Evolutionary conservation across 1,140 invertebrate genomes (phyloP).

Genomic region (Eciton burchellii): DNA sequence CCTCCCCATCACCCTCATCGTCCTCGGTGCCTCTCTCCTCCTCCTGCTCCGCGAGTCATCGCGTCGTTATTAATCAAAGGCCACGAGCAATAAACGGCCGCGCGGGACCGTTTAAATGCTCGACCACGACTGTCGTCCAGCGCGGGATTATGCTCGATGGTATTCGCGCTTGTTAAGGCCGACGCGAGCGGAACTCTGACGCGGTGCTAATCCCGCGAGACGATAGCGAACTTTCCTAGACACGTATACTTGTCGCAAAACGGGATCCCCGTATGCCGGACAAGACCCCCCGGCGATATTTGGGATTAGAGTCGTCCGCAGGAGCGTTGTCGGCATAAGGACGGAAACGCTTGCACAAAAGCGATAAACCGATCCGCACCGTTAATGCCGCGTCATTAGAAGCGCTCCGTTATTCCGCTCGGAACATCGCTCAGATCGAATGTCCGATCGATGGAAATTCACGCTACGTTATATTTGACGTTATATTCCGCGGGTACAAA

Average conservation of each 20-base stretch:
- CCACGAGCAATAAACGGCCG: conserved; percentile 76
- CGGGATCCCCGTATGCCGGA: not conserved
- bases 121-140: conserved; percentile 35
- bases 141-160: conserved; percentile 31
- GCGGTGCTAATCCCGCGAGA: not conserved
- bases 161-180: conserved; percentile 32
- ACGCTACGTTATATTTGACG: conserved; percentile 33
- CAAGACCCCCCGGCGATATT: not conserved
- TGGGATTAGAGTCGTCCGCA: too few relatives aligned
- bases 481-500: not conserved
- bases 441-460: conserved; percentile 9
- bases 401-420: not conserved
- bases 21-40: conserved; percentile 29
- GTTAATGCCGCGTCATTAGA: not conserved
- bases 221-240: not conserved
- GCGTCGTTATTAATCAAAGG: conserved; percentile 82
- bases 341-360: not conserved
- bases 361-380: not conserved
- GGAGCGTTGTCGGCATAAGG: too few relatives aligned
- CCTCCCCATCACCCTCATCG: not conserved
- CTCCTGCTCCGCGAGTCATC: conserved; percentile 53
- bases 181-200: not conserved
- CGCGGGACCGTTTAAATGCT: conserved; percentile 68
- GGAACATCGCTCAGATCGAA: not conserved
- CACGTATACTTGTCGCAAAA: not conserved